Conservation (phyloP, 2,797 vertebrate species). For the Cottoperca gobio region DNA sequence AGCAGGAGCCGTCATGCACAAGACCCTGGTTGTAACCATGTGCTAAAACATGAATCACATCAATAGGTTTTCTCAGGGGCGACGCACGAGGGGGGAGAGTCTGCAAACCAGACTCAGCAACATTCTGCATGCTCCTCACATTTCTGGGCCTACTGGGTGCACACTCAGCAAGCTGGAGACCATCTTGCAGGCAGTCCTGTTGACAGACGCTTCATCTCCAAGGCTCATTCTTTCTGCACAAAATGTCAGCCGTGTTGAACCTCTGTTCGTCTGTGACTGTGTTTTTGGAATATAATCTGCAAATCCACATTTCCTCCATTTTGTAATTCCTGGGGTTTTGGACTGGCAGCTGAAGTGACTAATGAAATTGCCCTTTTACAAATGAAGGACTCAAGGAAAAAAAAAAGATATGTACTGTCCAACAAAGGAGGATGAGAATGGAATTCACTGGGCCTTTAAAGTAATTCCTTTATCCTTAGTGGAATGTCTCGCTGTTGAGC, state of each 20-base stretch:
- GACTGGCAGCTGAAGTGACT: slow-evolving; percentile 50
- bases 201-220: slow-evolving; percentile 68
- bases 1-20: slow-evolving; percentile 17
- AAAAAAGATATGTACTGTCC: slow-evolving; percentile 13
- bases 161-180: slow-evolving; percentile 70
- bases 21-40: slow-evolving; percentile 35
- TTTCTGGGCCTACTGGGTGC: slow-evolving; percentile 68
- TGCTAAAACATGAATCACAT: slow-evolving; percentile 60
- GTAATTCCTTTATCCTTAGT: slow-evolving; percentile 50
- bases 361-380: slow-evolving; percentile 51
- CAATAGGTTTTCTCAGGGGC: slow-evolving; percentile 40
- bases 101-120: slow-evolving; percentile 64
- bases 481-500: slow-evolving; percentile 44
- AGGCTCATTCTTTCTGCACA: slow-evolving; percentile 49
- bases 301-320: slow-evolving; percentile 45
- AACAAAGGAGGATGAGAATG: slow-evolving; percentile 38
- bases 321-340: slow-evolving; percentile 46
- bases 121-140: slow-evolving; percentile 68
- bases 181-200: slow-evolving; percentile 47
- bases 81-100: slow-evolving; percentile 28
- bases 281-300: slow-evolving; percentile 33
- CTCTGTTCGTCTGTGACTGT: slow-evolving; percentile 30
- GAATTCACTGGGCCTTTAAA: slow-evolving; percentile 40
- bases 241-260: slow-evolving; percentile 55
- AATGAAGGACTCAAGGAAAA: slow-evolving; percentile 40